Evolutionary conservation across 2,797 vertebrate genomes (phyloP).

Genomic region (Melanotaenia pygmaea): DNA sequence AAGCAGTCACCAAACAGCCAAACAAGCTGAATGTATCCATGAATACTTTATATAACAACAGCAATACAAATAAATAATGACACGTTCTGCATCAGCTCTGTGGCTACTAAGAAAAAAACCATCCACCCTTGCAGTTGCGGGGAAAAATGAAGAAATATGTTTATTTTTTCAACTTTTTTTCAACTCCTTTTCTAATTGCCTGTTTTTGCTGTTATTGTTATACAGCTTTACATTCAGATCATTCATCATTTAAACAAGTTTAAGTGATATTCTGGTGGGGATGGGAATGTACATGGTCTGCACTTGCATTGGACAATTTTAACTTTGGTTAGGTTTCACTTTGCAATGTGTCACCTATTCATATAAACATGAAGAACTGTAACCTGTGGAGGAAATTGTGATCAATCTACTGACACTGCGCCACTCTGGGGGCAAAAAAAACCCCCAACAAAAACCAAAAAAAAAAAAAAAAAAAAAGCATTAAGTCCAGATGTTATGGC

Average conservation of each 20-base stretch:
- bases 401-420: no score
- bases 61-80: not conserved
- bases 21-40: not conserved
- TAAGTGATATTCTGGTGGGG: no score
- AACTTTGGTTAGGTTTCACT: not conserved
- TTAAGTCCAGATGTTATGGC: no score
- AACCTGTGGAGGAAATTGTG: no score
- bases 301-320: not conserved
- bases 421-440: no score
- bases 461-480: no score
- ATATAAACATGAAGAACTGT: no score
- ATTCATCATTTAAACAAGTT: not conserved
- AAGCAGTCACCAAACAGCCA: not conserved
- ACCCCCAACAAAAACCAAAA: no score
- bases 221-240: not conserved
- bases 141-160: not conserved
- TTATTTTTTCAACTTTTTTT: not conserved
- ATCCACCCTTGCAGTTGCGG: not conserved
- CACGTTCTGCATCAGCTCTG: not conserved
- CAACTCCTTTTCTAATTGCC: not conserved
- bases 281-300: not conserved
- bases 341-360: no score
- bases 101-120: not conserved
- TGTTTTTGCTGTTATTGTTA: not conserved
- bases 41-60: not conserved